Conservation (phyloP, 2,797 vertebrate species). For the Podarcis siculus region DNA sequence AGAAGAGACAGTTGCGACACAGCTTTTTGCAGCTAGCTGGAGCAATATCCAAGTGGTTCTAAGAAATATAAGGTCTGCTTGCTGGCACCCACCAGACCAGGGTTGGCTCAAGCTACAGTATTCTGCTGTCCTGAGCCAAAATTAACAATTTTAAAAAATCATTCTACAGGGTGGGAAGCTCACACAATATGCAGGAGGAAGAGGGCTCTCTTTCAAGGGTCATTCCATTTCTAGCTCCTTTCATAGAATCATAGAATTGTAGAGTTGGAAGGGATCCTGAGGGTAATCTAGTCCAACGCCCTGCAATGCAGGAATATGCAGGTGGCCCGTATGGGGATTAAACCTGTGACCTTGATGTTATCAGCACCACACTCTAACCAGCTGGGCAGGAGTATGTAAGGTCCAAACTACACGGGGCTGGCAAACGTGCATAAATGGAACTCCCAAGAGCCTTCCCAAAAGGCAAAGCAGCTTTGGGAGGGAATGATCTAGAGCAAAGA, state of each 20-base stretch:
- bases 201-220: neutral
- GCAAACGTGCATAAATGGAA: neutral
- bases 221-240: neutral
- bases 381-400: too few relatives aligned
- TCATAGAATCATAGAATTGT: too few relatives aligned
- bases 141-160: neutral
- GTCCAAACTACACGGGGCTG: neutral
- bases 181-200: too few relatives aligned
- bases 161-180: neutral
- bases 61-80: neutral
- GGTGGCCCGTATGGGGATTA: too few relatives aligned
- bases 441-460: neutral
- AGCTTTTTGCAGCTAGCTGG: neutral
- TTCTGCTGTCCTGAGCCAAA: neutral
- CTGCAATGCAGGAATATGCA: too few relatives aligned
- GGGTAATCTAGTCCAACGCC: too few relatives aligned
- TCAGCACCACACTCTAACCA: too few relatives aligned
- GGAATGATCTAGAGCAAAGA: too few relatives aligned
- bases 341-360: too few relatives aligned
- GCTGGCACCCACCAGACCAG: too few relatives aligned
- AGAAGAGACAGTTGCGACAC: neutral
- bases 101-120: neutral
- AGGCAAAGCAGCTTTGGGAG: neutral
- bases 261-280: too few relatives aligned
- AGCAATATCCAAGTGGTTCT: neutral